phyloP scores from a whole-genome alignment of 2,113 vertebrate genomes.

The Anthoscopus minutus region DNA sequence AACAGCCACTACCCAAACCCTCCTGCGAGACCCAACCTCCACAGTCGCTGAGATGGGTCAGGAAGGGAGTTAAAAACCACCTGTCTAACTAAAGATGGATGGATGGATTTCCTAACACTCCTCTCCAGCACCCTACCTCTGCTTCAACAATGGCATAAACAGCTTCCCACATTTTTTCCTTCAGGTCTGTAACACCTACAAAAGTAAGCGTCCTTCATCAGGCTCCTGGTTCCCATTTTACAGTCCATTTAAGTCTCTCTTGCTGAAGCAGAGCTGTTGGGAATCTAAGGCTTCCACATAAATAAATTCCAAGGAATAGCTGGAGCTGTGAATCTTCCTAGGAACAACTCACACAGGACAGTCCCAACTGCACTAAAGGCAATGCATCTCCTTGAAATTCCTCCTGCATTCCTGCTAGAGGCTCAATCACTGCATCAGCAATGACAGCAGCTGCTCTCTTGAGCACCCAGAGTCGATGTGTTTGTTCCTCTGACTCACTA shows the following conservation, averaged over 20 bases:
- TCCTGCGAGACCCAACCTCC: neutral
- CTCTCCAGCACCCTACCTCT: neutral
- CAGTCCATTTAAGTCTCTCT: neutral
- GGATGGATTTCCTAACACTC: neutral
- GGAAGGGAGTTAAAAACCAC: neutral
- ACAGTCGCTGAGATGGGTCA: rapidly evolving
- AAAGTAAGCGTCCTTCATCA: neutral
- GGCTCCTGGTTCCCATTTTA: neutral
- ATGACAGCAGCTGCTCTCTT: neutral
- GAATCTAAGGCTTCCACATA: neutral
- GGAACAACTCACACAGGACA: neutral
- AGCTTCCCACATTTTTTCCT: neutral
- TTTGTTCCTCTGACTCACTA: neutral
- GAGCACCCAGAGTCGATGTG: neutral
- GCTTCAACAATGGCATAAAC: neutral
- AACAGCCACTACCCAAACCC: neutral
- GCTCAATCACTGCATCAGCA: neutral
- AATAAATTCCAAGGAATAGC: neutral
- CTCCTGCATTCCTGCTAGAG: neutral
- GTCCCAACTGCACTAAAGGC: neutral
- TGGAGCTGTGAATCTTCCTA: neutral
- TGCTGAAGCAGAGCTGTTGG: neutral
- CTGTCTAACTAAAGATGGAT: neutral
- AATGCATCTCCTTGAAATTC: neutral
- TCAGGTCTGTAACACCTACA: neutral